Conservation (phyloP, 2,888 invertebrate species). For the Arenicola marina region DNA sequence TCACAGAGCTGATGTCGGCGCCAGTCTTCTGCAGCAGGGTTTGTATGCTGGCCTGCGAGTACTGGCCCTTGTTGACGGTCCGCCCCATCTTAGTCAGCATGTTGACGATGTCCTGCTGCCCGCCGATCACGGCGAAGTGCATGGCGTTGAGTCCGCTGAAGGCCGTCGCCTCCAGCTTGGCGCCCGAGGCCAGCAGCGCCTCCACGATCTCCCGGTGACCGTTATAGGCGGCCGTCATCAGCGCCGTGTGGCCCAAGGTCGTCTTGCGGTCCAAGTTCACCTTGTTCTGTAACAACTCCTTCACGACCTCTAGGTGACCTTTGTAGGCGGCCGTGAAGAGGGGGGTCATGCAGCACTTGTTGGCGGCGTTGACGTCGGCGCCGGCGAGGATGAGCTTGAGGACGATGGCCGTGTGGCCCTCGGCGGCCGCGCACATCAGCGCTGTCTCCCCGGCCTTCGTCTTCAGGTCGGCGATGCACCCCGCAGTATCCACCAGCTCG, state of each 20-base stretch:
- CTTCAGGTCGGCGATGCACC: neutral
- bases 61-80: neutral
- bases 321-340: constrained; percentile 9
- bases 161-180: neutral
- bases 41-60: neutral
- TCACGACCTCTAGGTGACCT: constrained; percentile 4
- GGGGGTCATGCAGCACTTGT: constrained; percentile 1
- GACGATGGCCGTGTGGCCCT: constrained; percentile 3
- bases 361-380: constrained; percentile 4
- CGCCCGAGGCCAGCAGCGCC: constrained; percentile 3
- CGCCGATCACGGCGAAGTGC: neutral
- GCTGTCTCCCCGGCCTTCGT: constrained; percentile 1
- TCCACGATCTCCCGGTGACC: constrained; percentile 1
- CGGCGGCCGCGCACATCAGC: constrained; percentile 5
- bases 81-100: neutral
- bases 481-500: neutral
- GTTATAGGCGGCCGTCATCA: constrained; percentile 4
- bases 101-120: constrained; percentile 5
- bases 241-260: constrained; percentile 3
- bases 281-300: neutral
- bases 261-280: constrained; percentile 4
- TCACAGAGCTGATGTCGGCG: constrained; percentile 3
- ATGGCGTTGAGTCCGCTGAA: constrained; percentile 5
- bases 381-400: neutral
- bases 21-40: neutral